Conservation (phyloP, 2,113 vertebrate species). For the Oenanthe oenanthe region DNA sequence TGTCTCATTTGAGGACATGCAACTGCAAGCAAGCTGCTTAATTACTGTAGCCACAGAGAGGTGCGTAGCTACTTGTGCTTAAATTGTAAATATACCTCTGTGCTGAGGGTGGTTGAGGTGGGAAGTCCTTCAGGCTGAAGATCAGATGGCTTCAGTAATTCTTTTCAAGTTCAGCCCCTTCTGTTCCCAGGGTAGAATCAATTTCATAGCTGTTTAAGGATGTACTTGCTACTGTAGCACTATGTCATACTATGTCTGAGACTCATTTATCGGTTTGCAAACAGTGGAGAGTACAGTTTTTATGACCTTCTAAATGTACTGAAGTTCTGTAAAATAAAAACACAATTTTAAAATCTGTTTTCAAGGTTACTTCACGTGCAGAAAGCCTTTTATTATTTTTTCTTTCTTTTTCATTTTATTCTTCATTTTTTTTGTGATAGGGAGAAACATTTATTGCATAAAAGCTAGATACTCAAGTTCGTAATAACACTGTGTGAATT, state of each 20-base stretch:
- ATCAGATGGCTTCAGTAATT: not conserved
- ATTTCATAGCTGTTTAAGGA: not conserved
- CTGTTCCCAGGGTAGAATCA: not conserved
- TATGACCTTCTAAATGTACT: not conserved
- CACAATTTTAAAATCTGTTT: not conserved
- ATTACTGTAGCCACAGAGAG: not conserved
- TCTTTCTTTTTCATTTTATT: no score
- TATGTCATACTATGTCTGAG: not conserved
- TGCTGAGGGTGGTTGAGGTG: no score
- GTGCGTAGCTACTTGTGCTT: not conserved
- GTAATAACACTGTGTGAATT: rapidly evolving
- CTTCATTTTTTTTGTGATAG: rapidly evolving
- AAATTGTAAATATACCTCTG: rapidly evolving
- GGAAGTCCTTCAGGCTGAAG: not conserved
- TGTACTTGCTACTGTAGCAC: not conserved
- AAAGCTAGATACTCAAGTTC: not conserved
- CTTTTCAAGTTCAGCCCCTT: not conserved
- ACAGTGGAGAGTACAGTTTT: not conserved
- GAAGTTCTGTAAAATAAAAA: not conserved
- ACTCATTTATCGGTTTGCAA: not conserved
- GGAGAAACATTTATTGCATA: not conserved
- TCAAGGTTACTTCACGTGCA: not conserved
- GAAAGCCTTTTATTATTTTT: not conserved
- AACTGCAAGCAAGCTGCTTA: not conserved
- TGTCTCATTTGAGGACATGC: rapidly evolving